Base-by-base conservation (phyloP, 2,113 vertebrate genomes). In the Corythornis vintsioides region DNA sequence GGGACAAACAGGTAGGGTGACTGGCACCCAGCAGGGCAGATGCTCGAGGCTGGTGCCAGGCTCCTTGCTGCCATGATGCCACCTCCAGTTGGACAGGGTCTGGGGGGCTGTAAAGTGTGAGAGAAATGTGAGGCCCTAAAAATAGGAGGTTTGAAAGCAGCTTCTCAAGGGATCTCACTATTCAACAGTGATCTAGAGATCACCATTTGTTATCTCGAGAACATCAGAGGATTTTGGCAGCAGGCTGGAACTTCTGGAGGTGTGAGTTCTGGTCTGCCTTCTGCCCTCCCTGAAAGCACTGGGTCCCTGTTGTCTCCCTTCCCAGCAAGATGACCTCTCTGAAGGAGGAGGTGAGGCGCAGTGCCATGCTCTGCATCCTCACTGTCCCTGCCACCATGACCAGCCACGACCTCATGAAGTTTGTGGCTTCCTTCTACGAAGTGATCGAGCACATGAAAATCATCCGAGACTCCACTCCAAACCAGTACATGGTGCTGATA, bases 371-470 rank as follows among this genome's bases (percentile, higher is more conserved):
- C 53, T 99, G 99, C 69, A 98, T 99, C 94, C 98, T 99, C 83
- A 99, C 99, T 0, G 99, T 99, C 40, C 99, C 99, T 0, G 98
- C 99, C 17, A 98, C 99, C 26, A 99, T 99, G 99, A 99, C 99
- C 92, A 99, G 99, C 88, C 99, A 99, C 2, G 99, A 99, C 97
- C 99, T 99, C 91, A 99, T 99, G 99, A 99, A 99, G 98, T 99
- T 99, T n/a, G 97, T 99, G 96, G 99, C 99, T 22, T 98, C 99
- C 3, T 99, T 98, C 95, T 99, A 99, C 20, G 99, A 99, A 7
- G 99, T 99, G 40, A 99, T 99, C 25, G 99, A 99, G 96, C 99
- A 99, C 95, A 99, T 99, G 99, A 99, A 99, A 97, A 99, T 99
- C 96, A 99, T 99, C 92, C 97, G 99, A 35, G 99, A 99, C 96